Percentiles rank a stretch among this genome's conserved stretches.
These are phyloP conservation scores for Neoniphon sammara DNA, from an alignment of 2,797 vertebrate genomes.

Conservation along the genomic window DNA sequence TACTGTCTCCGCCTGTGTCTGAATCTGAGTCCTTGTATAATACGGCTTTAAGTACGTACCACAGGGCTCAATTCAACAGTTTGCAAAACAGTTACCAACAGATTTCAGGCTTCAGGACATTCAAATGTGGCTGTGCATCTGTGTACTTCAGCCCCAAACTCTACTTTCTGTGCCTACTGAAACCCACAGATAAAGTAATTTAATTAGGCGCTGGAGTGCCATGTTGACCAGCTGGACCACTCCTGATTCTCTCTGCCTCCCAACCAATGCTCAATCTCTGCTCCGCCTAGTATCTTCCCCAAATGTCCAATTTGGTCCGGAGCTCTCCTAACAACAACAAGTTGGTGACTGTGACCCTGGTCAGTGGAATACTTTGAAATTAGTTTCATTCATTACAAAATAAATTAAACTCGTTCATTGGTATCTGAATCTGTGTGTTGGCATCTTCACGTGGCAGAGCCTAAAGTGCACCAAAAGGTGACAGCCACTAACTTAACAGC, in stretches of 20 bases:
- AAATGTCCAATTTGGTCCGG: slow-evolving; percentile 12
- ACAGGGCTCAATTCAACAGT: not conserved
- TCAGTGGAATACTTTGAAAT: slow-evolving; percentile 1
- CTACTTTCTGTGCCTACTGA: slow-evolving; percentile 35
- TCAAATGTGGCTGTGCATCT: slow-evolving; percentile 31
- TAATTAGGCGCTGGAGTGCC: slow-evolving; percentile 43
- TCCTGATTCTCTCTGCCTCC: slow-evolving; percentile 16
- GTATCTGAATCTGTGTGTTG: too few species aligned
- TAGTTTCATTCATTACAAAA: not conserved
- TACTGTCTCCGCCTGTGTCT: too few species aligned
- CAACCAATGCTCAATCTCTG: not conserved
- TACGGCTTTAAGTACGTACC: too few species aligned
- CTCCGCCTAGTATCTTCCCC: slow-evolving; percentile 18
- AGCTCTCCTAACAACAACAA: slow-evolving; percentile 7
- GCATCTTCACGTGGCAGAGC: too few species aligned
- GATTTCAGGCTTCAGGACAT: slow-evolving; percentile 22
- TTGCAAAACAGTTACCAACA: not conserved
- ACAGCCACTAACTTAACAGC: too few species aligned
- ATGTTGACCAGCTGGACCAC: slow-evolving; percentile 43
- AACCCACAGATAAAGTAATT: slow-evolving; percentile 48
- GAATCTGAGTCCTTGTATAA: too few species aligned
- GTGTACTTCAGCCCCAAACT: slow-evolving; percentile 17
- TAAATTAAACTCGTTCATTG: too few species aligned
- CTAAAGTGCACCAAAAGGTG: too few species aligned
- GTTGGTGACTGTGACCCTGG: not conserved